phyloP scores from a whole-genome alignment of 1,140 invertebrate species.

The Lasioglossum baleicum region DNA sequence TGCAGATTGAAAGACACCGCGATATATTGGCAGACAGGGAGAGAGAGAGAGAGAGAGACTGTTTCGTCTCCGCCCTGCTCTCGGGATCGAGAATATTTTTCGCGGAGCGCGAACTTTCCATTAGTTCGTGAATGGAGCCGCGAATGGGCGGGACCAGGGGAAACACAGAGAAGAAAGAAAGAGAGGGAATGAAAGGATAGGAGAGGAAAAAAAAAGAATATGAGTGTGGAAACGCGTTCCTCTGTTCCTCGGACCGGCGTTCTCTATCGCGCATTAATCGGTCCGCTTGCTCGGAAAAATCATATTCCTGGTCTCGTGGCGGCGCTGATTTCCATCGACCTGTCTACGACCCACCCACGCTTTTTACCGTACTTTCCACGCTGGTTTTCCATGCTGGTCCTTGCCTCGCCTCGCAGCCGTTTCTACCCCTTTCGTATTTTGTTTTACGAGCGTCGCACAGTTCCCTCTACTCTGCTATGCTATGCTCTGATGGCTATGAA shows the following conservation, averaged over 20 bases:
- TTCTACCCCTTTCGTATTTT: no score
- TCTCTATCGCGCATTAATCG: slow-evolving; percentile 34
- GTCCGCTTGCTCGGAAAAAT: slow-evolving; percentile 28
- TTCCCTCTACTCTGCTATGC: no score
- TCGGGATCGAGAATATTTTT: slow-evolving; percentile 17
- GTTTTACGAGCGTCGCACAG: no score
- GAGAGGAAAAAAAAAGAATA: not conserved
- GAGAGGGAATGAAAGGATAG: not conserved
- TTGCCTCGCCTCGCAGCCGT: no score
- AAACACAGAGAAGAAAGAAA: not conserved
- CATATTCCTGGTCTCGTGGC: slow-evolving; percentile 10
- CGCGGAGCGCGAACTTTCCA: slow-evolving; percentile 34
- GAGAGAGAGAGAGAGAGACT: no score
- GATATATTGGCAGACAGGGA: no score
- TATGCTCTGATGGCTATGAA: no score
- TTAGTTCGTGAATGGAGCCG: slow-evolving; percentile 22
- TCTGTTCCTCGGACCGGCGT: not conserved
- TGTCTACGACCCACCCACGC: no score
- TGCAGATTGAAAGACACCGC: no score
- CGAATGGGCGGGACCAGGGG: not conserved
- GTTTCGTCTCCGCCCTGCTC: no score
- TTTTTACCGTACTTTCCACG: no score
- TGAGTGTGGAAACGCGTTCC: not conserved
- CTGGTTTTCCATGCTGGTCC: no score
- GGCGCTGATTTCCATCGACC: slow-evolving; percentile 14